Evolutionary conservation across 1,140 invertebrate genomes (phyloP).

Genomic region (Nephotettix cincticeps): DNA sequence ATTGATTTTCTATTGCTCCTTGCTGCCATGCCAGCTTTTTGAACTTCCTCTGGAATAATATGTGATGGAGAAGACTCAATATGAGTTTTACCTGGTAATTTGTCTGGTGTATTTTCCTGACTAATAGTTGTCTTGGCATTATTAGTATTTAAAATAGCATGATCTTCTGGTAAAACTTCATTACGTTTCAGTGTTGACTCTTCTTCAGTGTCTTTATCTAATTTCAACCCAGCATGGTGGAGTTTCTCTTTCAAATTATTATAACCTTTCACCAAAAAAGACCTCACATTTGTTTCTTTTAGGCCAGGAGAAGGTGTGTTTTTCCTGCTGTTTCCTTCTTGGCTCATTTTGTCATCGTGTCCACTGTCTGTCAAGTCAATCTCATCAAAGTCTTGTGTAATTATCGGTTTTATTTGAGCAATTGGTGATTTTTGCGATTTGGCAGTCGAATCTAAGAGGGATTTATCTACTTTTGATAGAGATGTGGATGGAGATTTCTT

Average conservation of each 20-base stretch:
- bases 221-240: slow-evolving; percentile 28
- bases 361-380: slow-evolving; percentile 41
- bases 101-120: neutral
- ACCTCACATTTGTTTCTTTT: slow-evolving; percentile 39
- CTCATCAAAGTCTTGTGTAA: slow-evolving; percentile 47
- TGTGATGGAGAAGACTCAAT: neutral
- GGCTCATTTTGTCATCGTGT: slow-evolving; percentile 26
- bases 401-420: slow-evolving; percentile 25
- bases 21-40: slow-evolving; percentile 67
- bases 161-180: slow-evolving; percentile 20
- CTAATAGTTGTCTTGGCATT: neutral
- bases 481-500: neutral
- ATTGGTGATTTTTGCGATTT: slow-evolving; percentile 22
- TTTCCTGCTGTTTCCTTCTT: slow-evolving; percentile 27
- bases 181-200: slow-evolving; percentile 2
- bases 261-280: slow-evolving; percentile 40
- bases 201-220: slow-evolving; percentile 29
- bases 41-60: slow-evolving; percentile 64
- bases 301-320: slow-evolving; percentile 33
- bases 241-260: slow-evolving; percentile 47
- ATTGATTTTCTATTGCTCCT: slow-evolving; percentile 59
- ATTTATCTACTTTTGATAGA: neutral
- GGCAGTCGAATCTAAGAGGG: neutral
- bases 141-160: slow-evolving; percentile 28
- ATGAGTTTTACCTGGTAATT: neutral